Evolutionary conservation across 1,140 invertebrate genomes (phyloP), one percentile per base, ranked within the genome.

Genomic region (Radopholus similis): DNA sequence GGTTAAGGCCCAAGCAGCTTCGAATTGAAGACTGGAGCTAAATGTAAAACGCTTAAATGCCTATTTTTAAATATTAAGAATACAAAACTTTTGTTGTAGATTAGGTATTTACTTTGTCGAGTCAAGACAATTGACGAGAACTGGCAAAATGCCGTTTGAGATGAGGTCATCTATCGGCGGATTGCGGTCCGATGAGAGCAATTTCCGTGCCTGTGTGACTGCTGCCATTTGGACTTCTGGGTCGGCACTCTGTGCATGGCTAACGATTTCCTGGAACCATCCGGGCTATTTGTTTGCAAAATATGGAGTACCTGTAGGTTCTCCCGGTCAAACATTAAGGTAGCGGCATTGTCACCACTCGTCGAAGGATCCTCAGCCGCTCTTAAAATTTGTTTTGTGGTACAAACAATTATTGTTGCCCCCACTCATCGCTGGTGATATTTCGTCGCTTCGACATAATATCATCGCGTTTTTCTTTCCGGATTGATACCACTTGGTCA

Each of bases 161-260:
- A 98, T 97, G 56, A 99, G 86, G 66, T 90, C 89, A 87, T 98
- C 92, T 79, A 99, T 98, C n/a, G 95, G 95, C 74, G 95, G 95
- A 87, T 97, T 97, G 74, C 91, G 89, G 84, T 98, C 94, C 44
- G 91, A 93, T 2, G 94, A 97, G 4, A 99, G 86, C 59, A 99
- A 86, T 85, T 96, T 97, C 66, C 95, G 76, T 21, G 79, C 79
- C 40, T 80, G 79, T 11, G 75, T 78, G 15, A 81, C 78, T 34
- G 79, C 79, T n/a, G 47, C 28, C 74, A 82, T 68, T 64, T 82
- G 77, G 21, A 68, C 63, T 30, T 76, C 77, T 8, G 77, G 68
- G 53, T 81, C 79, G 0, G 64, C 42, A 37, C 64, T 71, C 47
- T 73, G 68, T n/a, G 79, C 81, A 38, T 82, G 63, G 21, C 40